Percentiles rank a stretch among this genome's conserved stretches.
Evolutionary conservation across 2,797 vertebrate species (phyloP).

Genomic region (Labeo calbasu): DNA sequence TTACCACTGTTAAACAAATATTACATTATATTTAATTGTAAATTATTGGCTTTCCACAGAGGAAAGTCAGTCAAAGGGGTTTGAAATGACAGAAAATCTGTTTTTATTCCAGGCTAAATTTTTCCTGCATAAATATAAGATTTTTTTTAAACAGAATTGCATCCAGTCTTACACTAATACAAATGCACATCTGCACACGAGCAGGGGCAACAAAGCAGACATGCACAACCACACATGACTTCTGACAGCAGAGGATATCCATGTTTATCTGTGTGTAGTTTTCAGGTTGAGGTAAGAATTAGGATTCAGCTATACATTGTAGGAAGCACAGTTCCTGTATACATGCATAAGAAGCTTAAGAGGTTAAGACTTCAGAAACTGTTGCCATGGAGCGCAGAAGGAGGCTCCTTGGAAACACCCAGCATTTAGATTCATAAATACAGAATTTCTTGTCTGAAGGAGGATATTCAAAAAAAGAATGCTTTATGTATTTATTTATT

Average conservation of each 20-base stretch:
- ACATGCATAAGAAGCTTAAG: slow-evolving; percentile 41
- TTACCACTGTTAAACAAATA: not conserved
- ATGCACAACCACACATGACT: not conserved
- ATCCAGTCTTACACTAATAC: not conserved
- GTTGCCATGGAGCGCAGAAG: slow-evolving; percentile 42
- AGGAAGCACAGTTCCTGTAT: slow-evolving; percentile 7
- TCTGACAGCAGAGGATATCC: not conserved
- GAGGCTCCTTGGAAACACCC: slow-evolving; percentile 16
- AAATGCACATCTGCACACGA: not conserved
- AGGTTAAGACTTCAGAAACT: slow-evolving; percentile 41
- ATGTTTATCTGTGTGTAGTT: not conserved
- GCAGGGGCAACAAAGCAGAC: not conserved
- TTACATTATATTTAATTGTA: not conserved
- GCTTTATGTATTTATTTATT: not conserved
- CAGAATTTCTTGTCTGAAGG: not conserved
- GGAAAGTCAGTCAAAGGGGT: not conserved
- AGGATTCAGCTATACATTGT: slow-evolving; percentile 20
- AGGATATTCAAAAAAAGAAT: not conserved
- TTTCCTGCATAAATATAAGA: not conserved
- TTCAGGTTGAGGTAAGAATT: slow-evolving; percentile 10
- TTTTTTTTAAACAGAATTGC: not conserved
- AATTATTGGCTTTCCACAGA: not conserved
- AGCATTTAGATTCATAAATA: slow-evolving; percentile 22
- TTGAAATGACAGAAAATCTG: not conserved
- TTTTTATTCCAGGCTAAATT: not conserved